phyloP scores from a whole-genome alignment of 2,888 invertebrate species.

The Dryobota labecula region DNA sequence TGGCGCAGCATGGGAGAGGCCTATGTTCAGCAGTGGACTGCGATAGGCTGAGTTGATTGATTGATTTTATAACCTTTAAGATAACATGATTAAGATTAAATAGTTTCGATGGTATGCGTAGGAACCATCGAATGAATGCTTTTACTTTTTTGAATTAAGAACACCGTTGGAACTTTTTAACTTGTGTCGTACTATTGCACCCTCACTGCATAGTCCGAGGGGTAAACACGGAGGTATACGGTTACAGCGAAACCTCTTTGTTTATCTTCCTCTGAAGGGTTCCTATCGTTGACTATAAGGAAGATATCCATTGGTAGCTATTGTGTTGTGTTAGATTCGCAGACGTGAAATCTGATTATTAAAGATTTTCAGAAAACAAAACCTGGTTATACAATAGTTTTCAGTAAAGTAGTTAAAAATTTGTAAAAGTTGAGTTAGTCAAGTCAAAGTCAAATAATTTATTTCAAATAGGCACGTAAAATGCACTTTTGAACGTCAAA shows the following conservation, averaged over 20 bases:
- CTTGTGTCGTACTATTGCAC: background rate
- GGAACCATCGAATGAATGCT: no score
- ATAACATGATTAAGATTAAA: no score
- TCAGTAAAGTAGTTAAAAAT: background rate
- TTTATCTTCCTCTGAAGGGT: constrained; percentile 39
- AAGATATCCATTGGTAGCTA: constrained; percentile 12
- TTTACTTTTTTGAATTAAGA: background rate
- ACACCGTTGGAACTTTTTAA: background rate
- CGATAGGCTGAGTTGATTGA: no score
- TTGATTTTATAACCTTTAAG: no score
- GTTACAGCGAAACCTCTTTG: constrained; percentile 40
- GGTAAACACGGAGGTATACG: constrained; percentile 48
- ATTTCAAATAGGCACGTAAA: no score
- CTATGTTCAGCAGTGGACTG: no score
- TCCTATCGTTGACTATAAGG: constrained; percentile 26
- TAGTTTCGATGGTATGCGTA: no score
- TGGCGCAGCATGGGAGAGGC: no score
- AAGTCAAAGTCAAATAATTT: no score
- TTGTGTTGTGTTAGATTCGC: background rate
- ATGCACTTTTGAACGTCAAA: no score
- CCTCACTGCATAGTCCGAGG: constrained; percentile 3
- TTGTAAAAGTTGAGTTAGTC: background rate
- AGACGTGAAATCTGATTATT: background rate
- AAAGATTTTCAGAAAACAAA: background rate
- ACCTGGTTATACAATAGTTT: background rate